Evolutionary conservation across 2,888 invertebrate species (phyloP).

Genomic region (Salticus scenicus): DNA sequence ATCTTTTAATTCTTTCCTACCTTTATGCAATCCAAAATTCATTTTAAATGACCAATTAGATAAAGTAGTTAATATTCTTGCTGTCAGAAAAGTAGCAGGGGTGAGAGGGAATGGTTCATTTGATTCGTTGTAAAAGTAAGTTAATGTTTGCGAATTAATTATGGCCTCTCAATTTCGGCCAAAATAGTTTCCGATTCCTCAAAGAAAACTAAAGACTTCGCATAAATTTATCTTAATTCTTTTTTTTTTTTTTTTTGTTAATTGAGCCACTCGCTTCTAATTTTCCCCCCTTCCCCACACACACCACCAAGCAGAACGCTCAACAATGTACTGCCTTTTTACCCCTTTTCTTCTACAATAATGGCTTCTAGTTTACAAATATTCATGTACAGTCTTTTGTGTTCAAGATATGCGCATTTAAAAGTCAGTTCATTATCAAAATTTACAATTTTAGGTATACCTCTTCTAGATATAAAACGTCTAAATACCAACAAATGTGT

Average conservation of each 20-base stretch:
- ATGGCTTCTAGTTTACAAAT: background rate
- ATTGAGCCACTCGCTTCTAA: conserved; percentile 7
- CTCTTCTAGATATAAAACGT: background rate
- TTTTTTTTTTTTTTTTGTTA: conserved; percentile 3
- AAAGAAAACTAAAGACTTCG: too few species aligned
- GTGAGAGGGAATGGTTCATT: background rate
- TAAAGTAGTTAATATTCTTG: background rate
- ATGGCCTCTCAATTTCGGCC: too few species aligned
- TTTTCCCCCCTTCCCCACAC: too few species aligned
- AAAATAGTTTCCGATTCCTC: too few species aligned
- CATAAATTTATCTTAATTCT: too few species aligned
- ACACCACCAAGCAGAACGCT: conserved; percentile 25
- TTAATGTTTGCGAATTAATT: too few species aligned
- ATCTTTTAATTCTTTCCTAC: background rate
- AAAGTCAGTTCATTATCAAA: conserved; percentile 2
- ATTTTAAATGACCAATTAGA: background rate
- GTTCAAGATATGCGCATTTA: background rate
- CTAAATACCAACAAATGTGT: background rate
- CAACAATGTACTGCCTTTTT: background rate
- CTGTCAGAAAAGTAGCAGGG: background rate
- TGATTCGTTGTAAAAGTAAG: background rate
- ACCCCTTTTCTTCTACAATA: background rate
- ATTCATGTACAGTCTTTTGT: background rate
- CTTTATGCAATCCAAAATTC: background rate
- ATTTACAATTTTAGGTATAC: background rate